Conservation (phyloP, 2,113 vertebrate genomes). For the Mobula birostris region DNA sequence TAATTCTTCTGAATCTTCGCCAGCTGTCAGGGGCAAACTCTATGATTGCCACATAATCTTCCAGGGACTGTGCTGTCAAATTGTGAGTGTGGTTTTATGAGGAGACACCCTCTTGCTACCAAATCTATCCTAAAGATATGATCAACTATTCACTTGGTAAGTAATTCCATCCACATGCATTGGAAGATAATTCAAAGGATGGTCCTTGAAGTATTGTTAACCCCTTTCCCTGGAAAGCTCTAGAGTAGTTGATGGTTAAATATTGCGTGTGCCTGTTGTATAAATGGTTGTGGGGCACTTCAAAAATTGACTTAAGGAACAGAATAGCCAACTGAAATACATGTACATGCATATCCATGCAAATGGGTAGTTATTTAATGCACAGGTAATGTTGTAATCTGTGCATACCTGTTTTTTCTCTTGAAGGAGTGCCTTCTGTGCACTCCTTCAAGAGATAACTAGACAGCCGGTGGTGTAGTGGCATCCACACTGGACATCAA, state of each 20-base stretch:
- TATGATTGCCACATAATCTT: not conserved
- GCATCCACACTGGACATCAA: too few species aligned
- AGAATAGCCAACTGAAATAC: not conserved
- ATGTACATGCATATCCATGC: not conserved
- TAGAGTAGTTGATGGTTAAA: not conserved
- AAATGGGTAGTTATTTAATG: not conserved
- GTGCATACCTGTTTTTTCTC: too few species aligned
- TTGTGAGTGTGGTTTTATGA: not conserved
- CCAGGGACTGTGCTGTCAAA: not conserved
- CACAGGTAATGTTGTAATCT: not conserved
- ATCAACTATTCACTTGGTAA: not conserved
- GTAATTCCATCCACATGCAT: not conserved
- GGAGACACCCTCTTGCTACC: not conserved
- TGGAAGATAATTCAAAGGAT: not conserved
- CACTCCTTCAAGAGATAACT: too few species aligned
- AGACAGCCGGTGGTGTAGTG: too few species aligned
- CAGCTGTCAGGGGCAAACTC: conserved; percentile 18
- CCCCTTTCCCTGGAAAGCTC: not conserved
- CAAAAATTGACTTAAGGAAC: not conserved
- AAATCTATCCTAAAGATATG: not conserved
- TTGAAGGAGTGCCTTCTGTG: too few species aligned
- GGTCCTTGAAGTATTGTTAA: not conserved
- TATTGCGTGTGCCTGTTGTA: not conserved
- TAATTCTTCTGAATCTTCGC: not conserved
- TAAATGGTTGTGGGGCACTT: too few species aligned